phyloP scores from a whole-genome alignment of 2,888 invertebrate species.

The Limenitis camilla region DNA sequence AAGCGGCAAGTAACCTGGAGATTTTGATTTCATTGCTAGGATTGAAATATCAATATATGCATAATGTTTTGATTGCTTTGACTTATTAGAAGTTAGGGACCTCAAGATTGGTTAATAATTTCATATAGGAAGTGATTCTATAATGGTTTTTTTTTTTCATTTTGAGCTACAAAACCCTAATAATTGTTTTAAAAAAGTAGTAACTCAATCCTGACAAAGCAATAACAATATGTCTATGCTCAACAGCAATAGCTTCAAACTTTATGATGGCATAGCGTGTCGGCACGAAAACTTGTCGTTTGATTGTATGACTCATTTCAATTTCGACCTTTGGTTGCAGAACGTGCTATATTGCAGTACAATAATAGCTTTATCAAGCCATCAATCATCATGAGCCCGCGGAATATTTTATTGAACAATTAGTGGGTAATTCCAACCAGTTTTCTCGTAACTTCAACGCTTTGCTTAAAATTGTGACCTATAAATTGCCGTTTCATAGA shows the following conservation, averaged over 20 bases:
- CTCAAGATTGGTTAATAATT: too few species aligned
- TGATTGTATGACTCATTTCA: conserved; percentile 35
- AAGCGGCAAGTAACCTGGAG: too few species aligned
- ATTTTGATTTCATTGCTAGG: too few species aligned
- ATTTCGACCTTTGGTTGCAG: conserved; percentile 17
- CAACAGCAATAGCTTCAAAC: conserved; percentile 14
- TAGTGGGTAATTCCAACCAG: conserved; percentile 15
- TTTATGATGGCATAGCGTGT: conserved; percentile 37
- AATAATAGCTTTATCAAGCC: conserved; percentile 25
- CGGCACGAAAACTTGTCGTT: conserved; percentile 36
- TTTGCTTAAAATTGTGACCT: conserved; percentile 13
- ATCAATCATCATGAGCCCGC: conserved; percentile 23
- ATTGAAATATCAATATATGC: too few species aligned
- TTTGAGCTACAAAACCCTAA: too few species aligned
- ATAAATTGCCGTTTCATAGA: conserved; percentile 11
- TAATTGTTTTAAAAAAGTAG: too few species aligned
- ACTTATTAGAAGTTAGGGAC: too few species aligned
- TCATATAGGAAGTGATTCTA: too few species aligned
- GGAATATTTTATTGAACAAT: conserved; percentile 20
- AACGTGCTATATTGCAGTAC: conserved; percentile 21
- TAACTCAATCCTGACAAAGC: too few species aligned
- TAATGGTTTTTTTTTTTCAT: too few species aligned
- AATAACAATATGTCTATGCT: conserved; percentile 3
- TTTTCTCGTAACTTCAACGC: conserved; percentile 16
- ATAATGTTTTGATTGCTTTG: too few species aligned